Base-by-base conservation (phyloP, 2,113 vertebrate genomes). In the Mus pahari region DNA sequence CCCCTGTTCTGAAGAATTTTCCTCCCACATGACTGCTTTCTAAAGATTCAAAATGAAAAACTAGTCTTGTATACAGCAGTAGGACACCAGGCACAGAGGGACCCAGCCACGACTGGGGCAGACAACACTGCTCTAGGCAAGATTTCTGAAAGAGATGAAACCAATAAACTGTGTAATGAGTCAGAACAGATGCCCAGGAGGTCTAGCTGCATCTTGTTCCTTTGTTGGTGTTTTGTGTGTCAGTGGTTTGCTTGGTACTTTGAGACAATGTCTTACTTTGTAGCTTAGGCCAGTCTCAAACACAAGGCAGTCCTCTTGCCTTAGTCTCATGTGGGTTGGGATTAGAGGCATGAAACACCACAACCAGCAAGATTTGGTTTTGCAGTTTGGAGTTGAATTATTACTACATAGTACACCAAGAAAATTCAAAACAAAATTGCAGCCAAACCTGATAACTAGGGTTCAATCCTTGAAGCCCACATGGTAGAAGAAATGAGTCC, bases 391-490 rank as follows among this genome's bases (percentile, higher is more conserved):
- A 60, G 45, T 17, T 55, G 3, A 33, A 39, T 33, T 66, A 66
- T 73, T 5, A 1, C 45, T 12, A 91, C 50, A 87, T 0, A 75
- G 14, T 77, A 82, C 24, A 96, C 22, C 33, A 73, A 78, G 58
- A 50, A 92, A 87, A 71, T 79, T 62, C 75, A 86, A 71, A 93
- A 33, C n/a, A 92, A 93, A 81, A 84, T 7, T 68, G 28, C 45
- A 64, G 22, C 42, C 28, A 86, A 86, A 45, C 42, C 39, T 22
- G 42, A 86, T 12, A 33, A 33, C 28, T 62, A 48, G 39, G 66
- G 83, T 68, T 50, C 42, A 11, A 36, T 33, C 42, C 31, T 20
- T 24, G 62, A 68, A 68, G 42, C 19, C 83, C 42, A 68, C 5
- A 50, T 33, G 26, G 9, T 19, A 68, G 60, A 66, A 84, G 39